Evolutionary conservation across 2,888 invertebrate species (phyloP).

Genomic region (Mesoligia furuncula): DNA sequence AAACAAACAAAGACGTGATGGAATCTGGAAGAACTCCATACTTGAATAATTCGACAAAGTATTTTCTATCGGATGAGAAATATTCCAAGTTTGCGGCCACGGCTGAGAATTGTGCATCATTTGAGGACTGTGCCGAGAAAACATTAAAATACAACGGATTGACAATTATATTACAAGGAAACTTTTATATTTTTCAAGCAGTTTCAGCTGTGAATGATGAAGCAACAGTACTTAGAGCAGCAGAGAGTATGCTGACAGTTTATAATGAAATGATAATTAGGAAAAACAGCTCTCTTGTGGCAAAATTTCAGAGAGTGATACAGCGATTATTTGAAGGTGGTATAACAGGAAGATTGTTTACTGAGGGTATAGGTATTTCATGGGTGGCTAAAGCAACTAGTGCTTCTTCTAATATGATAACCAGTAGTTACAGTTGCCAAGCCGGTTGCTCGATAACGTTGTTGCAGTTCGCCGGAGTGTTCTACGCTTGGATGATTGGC

Average conservation of each 20-base stretch:
- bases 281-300: slow-evolving; percentile 71
- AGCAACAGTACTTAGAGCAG: slow-evolving; percentile 74
- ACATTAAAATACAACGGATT: slow-evolving; percentile 73
- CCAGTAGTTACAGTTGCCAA: slow-evolving; percentile 80
- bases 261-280: slow-evolving; percentile 83
- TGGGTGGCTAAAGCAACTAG: slow-evolving; percentile 73
- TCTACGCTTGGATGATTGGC: slow-evolving; percentile 75
- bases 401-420: slow-evolving; percentile 73
- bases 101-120: slow-evolving; percentile 73
- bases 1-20: slow-evolving; percentile 76
- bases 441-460: slow-evolving; percentile 80
- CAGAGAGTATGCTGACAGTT: slow-evolving; percentile 76
- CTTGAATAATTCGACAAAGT: slow-evolving; percentile 70
- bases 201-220: slow-evolving; percentile 77
- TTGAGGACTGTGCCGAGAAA: slow-evolving; percentile 71
- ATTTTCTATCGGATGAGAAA: slow-evolving; percentile 75
- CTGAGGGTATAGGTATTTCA: slow-evolving; percentile 78
- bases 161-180: slow-evolving; percentile 74
- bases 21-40: slow-evolving; percentile 74
- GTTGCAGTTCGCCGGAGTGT: slow-evolving; percentile 73
- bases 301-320: slow-evolving; percentile 69
- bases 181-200: slow-evolving; percentile 75
- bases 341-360: slow-evolving; percentile 76
- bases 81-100: slow-evolving; percentile 72
- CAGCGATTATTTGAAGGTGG: slow-evolving; percentile 79